A percentile compares a stretch with the other conserved stretches of the same genome.
Conservation (phyloP, 1,140 invertebrate species). For the Tribolium castaneum region DNA sequence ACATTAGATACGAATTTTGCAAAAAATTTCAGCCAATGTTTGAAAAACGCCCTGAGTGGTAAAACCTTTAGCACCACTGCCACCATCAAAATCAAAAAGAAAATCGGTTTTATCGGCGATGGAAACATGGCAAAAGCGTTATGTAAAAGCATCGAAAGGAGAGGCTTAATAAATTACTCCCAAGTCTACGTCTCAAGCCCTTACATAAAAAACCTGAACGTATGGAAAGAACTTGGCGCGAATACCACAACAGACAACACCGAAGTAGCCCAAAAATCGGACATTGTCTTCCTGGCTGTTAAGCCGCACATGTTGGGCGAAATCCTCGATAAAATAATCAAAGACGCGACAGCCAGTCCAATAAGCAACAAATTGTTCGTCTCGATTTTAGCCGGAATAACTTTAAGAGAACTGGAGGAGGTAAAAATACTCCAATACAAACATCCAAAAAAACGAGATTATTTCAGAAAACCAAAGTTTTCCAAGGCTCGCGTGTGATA, state of each 20-base stretch:
- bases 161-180: constrained; percentile 68
- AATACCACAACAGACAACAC: constrained; percentile 73
- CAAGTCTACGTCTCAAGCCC: constrained; percentile 78
- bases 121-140: constrained; percentile 95
- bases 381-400: constrained; percentile 85
- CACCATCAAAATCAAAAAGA: constrained; percentile 48
- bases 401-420: constrained; percentile 74
- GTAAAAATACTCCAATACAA: constrained; percentile 63
- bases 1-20: too few species aligned
- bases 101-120: constrained; percentile 91
- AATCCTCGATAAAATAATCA: constrained; percentile 67
- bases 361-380: constrained; percentile 73
- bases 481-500: constrained; percentile 73
- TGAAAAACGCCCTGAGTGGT: not conserved
- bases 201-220: constrained; percentile 71
- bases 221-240: constrained; percentile 74
- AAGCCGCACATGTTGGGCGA: constrained; percentile 83
- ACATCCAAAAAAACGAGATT: not conserved
- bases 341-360: constrained; percentile 51
- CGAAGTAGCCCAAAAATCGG: constrained; percentile 72
- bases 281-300: constrained; percentile 85
- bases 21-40: not conserved
- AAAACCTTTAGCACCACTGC: not conserved
- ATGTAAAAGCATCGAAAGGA: constrained; percentile 78
- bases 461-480: constrained; percentile 62